phyloP scores from a whole-genome alignment of 2,113 vertebrate genomes.

The Oryzias melastigma region DNA sequence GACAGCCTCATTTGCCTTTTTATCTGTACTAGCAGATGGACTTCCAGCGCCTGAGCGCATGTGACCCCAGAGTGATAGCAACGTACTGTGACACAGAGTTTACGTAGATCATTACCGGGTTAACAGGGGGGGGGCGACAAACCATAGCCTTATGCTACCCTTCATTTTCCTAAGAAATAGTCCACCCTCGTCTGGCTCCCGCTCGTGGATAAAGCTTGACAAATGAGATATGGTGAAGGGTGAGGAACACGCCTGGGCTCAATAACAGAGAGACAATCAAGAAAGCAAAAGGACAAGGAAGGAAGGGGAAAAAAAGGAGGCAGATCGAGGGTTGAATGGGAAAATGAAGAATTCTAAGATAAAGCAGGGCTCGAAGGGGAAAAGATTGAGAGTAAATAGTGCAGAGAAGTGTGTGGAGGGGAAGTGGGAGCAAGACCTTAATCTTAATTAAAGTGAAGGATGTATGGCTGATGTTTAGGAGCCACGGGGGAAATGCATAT shows the following conservation, averaged over 20 bases:
- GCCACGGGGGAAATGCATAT: slow-evolving; percentile 62
- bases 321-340: not conserved
- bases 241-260: slow-evolving; percentile 43
- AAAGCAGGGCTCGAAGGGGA: slow-evolving; percentile 1
- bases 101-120: slow-evolving; percentile 70
- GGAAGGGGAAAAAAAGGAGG: slow-evolving; percentile 5
- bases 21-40: slow-evolving; percentile 73
- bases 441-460: slow-evolving; percentile 67
- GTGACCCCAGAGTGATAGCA: slow-evolving; percentile 69
- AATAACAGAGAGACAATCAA: slow-evolving; percentile 42
- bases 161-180: slow-evolving; percentile 61
- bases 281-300: slow-evolving; percentile 20
- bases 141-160: slow-evolving; percentile 62
- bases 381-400: slow-evolving; percentile 17
- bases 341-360: slow-evolving; percentile 8
- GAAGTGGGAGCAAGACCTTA: slow-evolving; percentile 40
- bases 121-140: slow-evolving; percentile 52
- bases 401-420: slow-evolving; percentile 29
- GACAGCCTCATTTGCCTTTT: slow-evolving; percentile 69
- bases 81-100: slow-evolving; percentile 64
- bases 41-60: slow-evolving; percentile 56
- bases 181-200: slow-evolving; percentile 36
- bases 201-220: slow-evolving; percentile 52
- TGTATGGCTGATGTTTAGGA: slow-evolving; percentile 62
- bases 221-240: slow-evolving; percentile 58